These are phyloP conservation scores for Drosophila mulleri DNA, from an alignment of 2,888 invertebrate species.

Conservation along the genomic window DNA sequence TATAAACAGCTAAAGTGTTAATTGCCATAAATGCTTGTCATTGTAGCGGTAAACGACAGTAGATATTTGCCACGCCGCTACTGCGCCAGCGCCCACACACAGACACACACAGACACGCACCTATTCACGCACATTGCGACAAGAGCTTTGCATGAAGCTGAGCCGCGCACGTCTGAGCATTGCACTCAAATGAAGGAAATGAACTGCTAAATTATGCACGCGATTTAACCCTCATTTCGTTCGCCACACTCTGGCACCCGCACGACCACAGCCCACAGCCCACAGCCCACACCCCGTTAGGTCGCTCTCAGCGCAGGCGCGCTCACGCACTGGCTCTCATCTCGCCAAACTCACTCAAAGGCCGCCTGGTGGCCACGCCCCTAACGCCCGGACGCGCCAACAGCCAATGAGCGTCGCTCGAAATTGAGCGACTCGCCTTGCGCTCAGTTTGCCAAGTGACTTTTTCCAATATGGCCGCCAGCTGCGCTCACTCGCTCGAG, in stretches of 20 bases:
- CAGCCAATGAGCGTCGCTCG: slow-evolving; percentile 36
- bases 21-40: slow-evolving; percentile 86
- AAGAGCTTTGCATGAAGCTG: slow-evolving; percentile 31
- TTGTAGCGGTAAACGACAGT: slow-evolving; percentile 85
- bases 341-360: slow-evolving; percentile 50
- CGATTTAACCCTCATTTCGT: slow-evolving; percentile 80
- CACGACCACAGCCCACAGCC: not conserved
- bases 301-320: slow-evolving; percentile 19
- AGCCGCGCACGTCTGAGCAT: slow-evolving; percentile 62
- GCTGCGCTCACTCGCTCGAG: slow-evolving; percentile 36
- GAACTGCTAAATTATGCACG: slow-evolving; percentile 83
- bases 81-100: slow-evolving; percentile 69
- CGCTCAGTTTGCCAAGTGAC: too few species aligned
- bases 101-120: slow-evolving; percentile 8
- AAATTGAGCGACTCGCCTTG: too few species aligned
- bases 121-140: slow-evolving; percentile 8
- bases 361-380: slow-evolving; percentile 56
- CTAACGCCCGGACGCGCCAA: slow-evolving; percentile 23
- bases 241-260: slow-evolving; percentile 50
- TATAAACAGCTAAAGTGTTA: slow-evolving; percentile 86
- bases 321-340: slow-evolving; percentile 35
- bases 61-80: slow-evolving; percentile 83
- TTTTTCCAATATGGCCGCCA: slow-evolving; percentile 57
- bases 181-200: slow-evolving; percentile 81
- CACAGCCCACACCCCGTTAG: not conserved